Conservation (phyloP, 2,888 invertebrate species). For the Hyposoter didymator region DNA sequence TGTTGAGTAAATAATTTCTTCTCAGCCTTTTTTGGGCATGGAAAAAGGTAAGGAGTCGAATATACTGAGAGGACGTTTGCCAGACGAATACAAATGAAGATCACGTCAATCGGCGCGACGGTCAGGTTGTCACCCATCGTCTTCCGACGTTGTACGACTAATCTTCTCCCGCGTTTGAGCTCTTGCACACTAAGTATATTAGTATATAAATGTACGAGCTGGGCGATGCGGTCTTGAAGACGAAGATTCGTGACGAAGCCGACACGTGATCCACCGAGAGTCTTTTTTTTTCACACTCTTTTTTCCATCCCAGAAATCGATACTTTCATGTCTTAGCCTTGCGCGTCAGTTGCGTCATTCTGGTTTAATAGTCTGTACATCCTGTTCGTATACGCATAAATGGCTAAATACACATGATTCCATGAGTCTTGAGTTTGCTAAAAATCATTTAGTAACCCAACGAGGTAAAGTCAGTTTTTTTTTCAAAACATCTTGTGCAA, state of each 20-base stretch:
- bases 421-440: neutral
- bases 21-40: neutral
- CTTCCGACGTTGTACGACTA: conserved; percentile 39
- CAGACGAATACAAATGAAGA: conserved; percentile 63
- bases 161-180: conserved; percentile 20
- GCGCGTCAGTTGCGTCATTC: conserved; percentile 55
- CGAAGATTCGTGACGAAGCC: conserved; percentile 33
- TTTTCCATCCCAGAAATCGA: conserved; percentile 53
- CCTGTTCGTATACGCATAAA: conserved; percentile 15
- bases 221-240: conserved; percentile 10
- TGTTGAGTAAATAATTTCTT: neutral
- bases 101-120: conserved; percentile 31
- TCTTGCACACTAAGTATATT: conserved; percentile 12
- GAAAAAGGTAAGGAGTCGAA: conserved; percentile 33
- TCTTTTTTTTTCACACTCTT: conserved; percentile 27
- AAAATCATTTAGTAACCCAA: neutral
- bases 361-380: conserved; percentile 35
- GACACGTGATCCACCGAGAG: conserved; percentile 36
- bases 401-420: neutral
- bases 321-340: conserved; percentile 57
- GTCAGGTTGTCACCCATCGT: conserved; percentile 39
- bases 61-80: conserved; percentile 42
- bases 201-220: neutral
- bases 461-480: neutral
- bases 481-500: neutral